Conservation (phyloP, 2,797 vertebrate species). For the Aotus griseimembra region DNA sequence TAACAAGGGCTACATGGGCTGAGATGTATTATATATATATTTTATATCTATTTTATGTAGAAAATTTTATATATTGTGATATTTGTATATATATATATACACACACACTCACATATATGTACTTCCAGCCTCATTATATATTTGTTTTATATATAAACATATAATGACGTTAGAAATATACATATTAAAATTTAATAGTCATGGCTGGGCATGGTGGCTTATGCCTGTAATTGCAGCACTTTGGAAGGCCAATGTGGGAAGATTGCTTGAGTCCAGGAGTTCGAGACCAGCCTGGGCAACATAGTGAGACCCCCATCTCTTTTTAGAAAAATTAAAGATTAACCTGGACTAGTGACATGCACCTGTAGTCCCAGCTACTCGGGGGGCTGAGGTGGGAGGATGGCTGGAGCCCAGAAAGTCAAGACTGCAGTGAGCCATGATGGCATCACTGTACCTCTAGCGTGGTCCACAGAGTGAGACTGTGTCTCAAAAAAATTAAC, state of each 20-base stretch:
- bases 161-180: background rate
- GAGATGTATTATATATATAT: background rate
- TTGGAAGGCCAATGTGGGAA: background rate
- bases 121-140: background rate
- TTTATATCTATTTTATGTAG: background rate
- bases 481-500: background rate
- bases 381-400: background rate
- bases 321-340: background rate
- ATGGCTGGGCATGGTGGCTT: background rate
- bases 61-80: background rate
- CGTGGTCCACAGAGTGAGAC: background rate
- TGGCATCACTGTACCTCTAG: background rate
- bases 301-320: background rate
- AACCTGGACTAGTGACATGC: background rate
- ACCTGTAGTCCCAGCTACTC: background rate
- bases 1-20: background rate
- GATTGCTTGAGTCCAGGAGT: background rate
- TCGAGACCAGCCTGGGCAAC: background rate
- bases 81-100: background rate
- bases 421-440: background rate
- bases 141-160: background rate
- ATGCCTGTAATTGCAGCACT: background rate
- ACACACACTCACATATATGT: no score
- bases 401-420: background rate
- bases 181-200: background rate